These are phyloP conservation scores for Montipora foliosa DNA, from an alignment of 64 coral and sea anemone genomes.

Conservation along the genomic window DNA sequence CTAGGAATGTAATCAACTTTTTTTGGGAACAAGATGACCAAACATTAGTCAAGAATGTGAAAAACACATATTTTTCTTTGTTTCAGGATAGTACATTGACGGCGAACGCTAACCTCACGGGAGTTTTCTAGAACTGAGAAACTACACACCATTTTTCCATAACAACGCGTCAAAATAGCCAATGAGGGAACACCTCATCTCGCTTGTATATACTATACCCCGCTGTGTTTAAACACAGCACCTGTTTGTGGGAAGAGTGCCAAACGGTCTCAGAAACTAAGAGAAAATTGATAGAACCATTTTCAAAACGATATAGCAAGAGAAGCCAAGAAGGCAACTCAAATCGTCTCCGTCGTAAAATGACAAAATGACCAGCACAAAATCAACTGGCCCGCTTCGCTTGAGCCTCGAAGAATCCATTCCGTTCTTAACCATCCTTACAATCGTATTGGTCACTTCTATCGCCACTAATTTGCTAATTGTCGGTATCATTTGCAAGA, in stretches of 20 bases:
- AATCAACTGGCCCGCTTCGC: slow-evolving; percentile 16
- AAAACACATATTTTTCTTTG: background rate
- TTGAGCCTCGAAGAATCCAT: slow-evolving; percentile 18
- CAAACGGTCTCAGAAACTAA: background rate
- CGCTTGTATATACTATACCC: background rate
- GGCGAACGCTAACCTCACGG: background rate
- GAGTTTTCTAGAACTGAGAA: too few species aligned
- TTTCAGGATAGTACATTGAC: background rate
- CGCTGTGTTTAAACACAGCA: background rate
- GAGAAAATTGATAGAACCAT: background rate
- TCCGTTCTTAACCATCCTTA: slow-evolving; percentile 84
- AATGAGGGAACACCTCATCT: background rate
- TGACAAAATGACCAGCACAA: background rate
- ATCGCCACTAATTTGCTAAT: slow-evolving; percentile 73
- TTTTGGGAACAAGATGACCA: too few species aligned
- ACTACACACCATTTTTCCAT: background rate
- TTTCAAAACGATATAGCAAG: background rate
- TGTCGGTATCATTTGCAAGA: slow-evolving; percentile 73
- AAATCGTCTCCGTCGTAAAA: background rate
- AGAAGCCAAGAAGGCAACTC: background rate
- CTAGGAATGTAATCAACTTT: background rate
- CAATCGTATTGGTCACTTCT: slow-evolving; percentile 78
- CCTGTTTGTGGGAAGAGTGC: slow-evolving; percentile 6
- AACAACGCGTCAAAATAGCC: background rate
- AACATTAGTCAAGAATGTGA: too few species aligned